Evolutionary conservation across 1,140 invertebrate genomes (phyloP).

Genomic region (Acromyrmex heyeri): DNA sequence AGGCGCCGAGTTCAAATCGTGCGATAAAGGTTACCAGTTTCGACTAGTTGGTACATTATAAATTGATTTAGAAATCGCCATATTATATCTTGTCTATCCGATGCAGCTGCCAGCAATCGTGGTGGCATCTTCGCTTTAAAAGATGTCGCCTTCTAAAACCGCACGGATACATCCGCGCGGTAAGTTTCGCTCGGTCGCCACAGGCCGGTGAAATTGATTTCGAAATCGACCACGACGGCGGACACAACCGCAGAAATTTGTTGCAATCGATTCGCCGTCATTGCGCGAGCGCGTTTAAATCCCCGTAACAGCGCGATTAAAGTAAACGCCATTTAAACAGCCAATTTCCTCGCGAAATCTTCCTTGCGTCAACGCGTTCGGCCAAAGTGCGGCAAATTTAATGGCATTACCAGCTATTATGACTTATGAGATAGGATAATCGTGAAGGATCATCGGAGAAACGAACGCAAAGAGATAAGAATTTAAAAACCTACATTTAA

Average conservation of each 20-base stretch:
- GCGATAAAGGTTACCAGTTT: conserved; percentile 11
- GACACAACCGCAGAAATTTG: conserved; percentile 63
- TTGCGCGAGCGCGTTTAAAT: conserved; percentile 20
- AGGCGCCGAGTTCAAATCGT: not conserved
- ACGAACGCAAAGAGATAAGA: not conserved
- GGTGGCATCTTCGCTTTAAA: not conserved
- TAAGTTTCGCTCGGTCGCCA: conserved; percentile 40
- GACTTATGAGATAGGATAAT: conserved; percentile 10
- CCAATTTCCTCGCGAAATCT: conserved; percentile 34
- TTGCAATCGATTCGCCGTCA: conserved; percentile 57
- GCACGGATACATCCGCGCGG: conserved; percentile 31
- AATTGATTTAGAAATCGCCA: conserved; percentile 35
- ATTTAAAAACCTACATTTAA: not conserved
- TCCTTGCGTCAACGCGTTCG: not conserved
- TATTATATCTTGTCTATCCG: not conserved
- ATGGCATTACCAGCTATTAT: not conserved
- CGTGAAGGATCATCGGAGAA: not conserved
- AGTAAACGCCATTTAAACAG: conserved; percentile 40
- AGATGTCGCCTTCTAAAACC: conserved; percentile 58
- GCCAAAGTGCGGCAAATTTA: conserved; percentile 24
- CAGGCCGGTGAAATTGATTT: conserved; percentile 62
- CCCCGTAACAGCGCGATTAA: conserved; percentile 41
- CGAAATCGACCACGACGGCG: conserved; percentile 61
- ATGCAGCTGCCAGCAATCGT: not conserved
- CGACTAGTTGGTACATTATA: not conserved